A percentile compares a stretch with the other conserved stretches of the same genome.
These are phyloP conservation scores for Acanthopagrus latus DNA, from an alignment of 2,797 vertebrate genomes.

Conservation along the genomic window DNA sequence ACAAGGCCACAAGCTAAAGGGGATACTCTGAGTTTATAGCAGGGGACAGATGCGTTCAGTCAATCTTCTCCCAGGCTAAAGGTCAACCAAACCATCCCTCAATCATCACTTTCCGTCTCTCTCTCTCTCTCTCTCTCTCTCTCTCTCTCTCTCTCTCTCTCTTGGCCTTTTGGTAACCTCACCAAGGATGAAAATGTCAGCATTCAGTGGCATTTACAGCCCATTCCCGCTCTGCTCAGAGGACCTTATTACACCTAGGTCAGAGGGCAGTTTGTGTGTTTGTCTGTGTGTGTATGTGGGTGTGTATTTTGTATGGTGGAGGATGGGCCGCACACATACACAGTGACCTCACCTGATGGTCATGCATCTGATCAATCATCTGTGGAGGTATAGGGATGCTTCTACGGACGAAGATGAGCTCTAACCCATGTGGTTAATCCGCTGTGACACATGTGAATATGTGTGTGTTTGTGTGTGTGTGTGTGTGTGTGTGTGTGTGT, in stretches of 20 bases:
- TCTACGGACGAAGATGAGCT: constrained; percentile 39
- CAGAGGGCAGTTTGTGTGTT: constrained; percentile 64
- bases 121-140: constrained; percentile 23
- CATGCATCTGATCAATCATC: constrained; percentile 56
- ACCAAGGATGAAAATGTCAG: constrained; percentile 69
- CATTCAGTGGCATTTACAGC: constrained; percentile 75
- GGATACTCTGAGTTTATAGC: constrained; percentile 37
- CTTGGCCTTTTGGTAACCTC: constrained; percentile 69
- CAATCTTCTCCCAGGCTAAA: constrained; percentile 67
- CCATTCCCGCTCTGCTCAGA: constrained; percentile 61
- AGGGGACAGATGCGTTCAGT: constrained; percentile 50
- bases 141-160: constrained; percentile 10
- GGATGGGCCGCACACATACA: background rate
- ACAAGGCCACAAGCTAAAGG: constrained; percentile 39
- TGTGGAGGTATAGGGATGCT: constrained; percentile 37
- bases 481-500: background rate
- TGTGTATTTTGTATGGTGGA: background rate
- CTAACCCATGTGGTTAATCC: constrained; percentile 39
- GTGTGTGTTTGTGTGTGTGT: constrained; percentile 18
- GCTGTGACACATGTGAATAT: constrained; percentile 29
- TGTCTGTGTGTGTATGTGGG: constrained; percentile 19
- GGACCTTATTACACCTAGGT: constrained; percentile 74
- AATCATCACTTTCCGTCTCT: constrained; percentile 57
- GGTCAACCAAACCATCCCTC: constrained; percentile 65
- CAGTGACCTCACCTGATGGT: constrained; percentile 57